Evolutionary conservation across 2,113 vertebrate species (phyloP).

Genomic region (Camelus bactrianus): DNA sequence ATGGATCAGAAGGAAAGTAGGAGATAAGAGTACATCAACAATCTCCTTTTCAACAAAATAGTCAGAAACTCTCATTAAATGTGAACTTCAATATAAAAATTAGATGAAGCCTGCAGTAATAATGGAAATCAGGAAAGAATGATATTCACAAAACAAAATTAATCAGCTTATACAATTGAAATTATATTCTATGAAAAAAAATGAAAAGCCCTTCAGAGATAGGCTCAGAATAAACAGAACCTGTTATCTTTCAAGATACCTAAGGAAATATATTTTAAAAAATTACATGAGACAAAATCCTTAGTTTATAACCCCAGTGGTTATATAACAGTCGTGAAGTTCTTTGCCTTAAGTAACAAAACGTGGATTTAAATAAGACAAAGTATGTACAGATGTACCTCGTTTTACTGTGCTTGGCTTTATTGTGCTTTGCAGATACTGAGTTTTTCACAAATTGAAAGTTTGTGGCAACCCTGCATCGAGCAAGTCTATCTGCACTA

Average conservation of each 20-base stretch:
- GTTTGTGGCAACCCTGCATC: no score
- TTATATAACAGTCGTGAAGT: not conserved
- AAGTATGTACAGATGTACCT: not conserved
- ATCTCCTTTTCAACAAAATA: not conserved
- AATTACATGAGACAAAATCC: not conserved
- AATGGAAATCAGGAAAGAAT: not conserved
- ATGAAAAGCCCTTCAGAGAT: not conserved
- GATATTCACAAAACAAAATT: not conserved
- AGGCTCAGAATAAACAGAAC: not conserved
- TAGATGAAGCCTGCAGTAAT: not conserved
- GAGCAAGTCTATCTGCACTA: not conserved
- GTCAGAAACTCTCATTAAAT: not conserved
- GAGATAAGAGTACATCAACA: not conserved
- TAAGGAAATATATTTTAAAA: not conserved
- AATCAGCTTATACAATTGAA: not conserved
- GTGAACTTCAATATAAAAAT: not conserved
- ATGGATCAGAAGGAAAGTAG: not conserved
- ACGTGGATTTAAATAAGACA: not conserved
- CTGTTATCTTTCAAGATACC: not conserved
- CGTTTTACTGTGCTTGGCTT: not conserved
- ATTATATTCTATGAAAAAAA: not conserved
- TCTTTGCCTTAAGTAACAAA: slow-evolving; percentile 18
- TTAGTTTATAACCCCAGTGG: not conserved
- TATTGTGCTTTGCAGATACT: not conserved
- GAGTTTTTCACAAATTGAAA: not conserved